These are phyloP conservation scores for Pachycephus smyrnensis DNA, from an alignment of 2,888 invertebrate species.

Conservation along the genomic window DNA sequence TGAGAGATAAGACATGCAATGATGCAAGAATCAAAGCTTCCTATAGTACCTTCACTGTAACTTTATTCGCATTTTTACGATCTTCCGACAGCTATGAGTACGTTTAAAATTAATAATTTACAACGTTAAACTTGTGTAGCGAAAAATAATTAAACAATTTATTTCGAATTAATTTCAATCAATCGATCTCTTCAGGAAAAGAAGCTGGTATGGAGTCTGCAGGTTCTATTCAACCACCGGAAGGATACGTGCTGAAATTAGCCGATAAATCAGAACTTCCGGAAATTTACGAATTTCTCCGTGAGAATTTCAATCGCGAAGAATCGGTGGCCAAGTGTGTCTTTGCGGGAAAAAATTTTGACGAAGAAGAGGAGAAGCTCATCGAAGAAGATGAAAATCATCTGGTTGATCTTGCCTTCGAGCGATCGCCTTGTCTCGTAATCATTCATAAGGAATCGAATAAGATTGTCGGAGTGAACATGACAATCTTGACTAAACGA, in stretches of 20 bases:
- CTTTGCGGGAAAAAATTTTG: constrained; percentile 14
- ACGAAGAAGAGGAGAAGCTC: constrained; percentile 23
- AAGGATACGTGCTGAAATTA: constrained; percentile 19
- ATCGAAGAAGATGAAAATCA: constrained; percentile 39
- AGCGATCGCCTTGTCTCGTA: constrained; percentile 36
- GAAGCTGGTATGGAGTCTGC: background rate
- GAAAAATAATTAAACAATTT: background rate
- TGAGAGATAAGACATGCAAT: background rate
- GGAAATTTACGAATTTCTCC: constrained; percentile 33
- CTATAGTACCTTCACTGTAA: background rate
- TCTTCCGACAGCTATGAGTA: background rate
- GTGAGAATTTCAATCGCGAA: constrained; percentile 42
- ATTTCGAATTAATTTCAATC: background rate
- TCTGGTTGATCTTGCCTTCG: constrained; percentile 29
- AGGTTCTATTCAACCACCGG: background rate
- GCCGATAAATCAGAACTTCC: constrained; percentile 24
- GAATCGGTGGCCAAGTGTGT: constrained; percentile 42
- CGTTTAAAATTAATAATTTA: background rate
- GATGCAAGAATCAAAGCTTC: background rate
- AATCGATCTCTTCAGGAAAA: background rate
- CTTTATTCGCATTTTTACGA: background rate
- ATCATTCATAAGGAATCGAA: constrained; percentile 21
- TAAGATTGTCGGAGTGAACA: constrained; percentile 36
- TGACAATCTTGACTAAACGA: constrained; percentile 37
- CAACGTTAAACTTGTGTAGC: background rate